These are phyloP conservation scores for Drosophila yooni DNA, from an alignment of 2,888 invertebrate genomes.

Conservation along the genomic window DNA sequence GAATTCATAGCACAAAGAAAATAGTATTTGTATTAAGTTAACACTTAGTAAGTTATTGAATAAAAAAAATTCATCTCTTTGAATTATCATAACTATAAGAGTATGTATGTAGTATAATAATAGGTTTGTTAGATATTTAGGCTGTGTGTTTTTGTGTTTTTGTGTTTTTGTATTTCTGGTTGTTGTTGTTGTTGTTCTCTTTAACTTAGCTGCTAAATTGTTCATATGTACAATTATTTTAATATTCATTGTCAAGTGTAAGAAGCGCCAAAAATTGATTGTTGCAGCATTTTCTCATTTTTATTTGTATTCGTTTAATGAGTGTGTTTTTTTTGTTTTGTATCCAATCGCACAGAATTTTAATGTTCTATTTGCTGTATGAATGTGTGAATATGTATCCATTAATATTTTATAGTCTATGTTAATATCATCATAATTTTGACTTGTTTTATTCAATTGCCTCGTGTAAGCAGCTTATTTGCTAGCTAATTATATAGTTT, in stretches of 20 bases:
- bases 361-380: conserved; percentile 23
- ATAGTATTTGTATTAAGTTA: conserved; percentile 27
- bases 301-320: conserved; percentile 10
- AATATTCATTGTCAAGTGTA: conserved; percentile 34
- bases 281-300: conserved; percentile 59
- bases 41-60: conserved; percentile 19
- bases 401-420: conserved; percentile 18
- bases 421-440: conserved; percentile 33
- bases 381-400: conserved; percentile 12
- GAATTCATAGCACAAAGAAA: conserved; percentile 52
- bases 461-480: conserved; percentile 41
- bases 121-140: conserved; percentile 28
- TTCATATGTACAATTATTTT: conserved; percentile 48
- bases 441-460: conserved; percentile 15
- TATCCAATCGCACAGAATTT: conserved; percentile 41
- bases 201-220: conserved; percentile 50
- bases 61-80: conserved; percentile 10
- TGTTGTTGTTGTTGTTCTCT: conserved; percentile 15
- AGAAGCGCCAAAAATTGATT: conserved; percentile 74
- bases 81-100: conserved; percentile 19
- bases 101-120: conserved; percentile 23
- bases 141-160: conserved; percentile 5
- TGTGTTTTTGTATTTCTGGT: conserved; percentile 4
- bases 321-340: conserved; percentile 13
- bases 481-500: conserved; percentile 29